phyloP scores from a whole-genome alignment of 2,888 invertebrate genomes.

The Polydesmus complanatus region DNA sequence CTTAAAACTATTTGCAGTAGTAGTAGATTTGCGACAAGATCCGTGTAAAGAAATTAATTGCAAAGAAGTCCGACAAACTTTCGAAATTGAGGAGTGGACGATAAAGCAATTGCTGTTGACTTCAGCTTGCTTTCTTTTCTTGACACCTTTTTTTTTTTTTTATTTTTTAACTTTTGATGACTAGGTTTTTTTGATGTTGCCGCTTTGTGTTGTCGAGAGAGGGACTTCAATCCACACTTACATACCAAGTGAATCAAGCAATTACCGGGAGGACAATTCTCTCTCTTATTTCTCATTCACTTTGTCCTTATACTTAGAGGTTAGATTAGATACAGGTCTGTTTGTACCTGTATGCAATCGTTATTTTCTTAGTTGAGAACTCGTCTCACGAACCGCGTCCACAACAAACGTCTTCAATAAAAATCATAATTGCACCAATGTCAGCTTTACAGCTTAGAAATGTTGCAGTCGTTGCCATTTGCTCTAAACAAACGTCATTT shows the following conservation, averaged over 20 bases:
- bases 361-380: not conserved
- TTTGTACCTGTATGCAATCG: not conserved
- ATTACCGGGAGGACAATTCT: not conserved
- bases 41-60: too few species aligned
- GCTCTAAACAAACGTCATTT: not conserved
- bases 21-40: too few species aligned
- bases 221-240: not conserved
- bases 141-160: not conserved
- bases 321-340: not conserved
- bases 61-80: too few species aligned
- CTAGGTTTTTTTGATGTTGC: not conserved
- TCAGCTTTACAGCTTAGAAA: not conserved
- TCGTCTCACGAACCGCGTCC: not conserved
- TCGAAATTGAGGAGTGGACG: too few species aligned
- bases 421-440: not conserved
- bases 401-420: not conserved
- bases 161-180: not conserved
- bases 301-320: not conserved
- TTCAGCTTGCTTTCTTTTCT: not conserved
- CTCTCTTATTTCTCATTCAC: not conserved
- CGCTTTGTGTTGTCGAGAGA: not conserved
- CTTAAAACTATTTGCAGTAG: too few species aligned
- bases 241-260: conserved; percentile 2
- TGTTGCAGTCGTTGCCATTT: not conserved
- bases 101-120: not conserved